Base-by-base conservation (phyloP, 2,888 invertebrate species). In the Lasioglossum marginatum region DNA sequence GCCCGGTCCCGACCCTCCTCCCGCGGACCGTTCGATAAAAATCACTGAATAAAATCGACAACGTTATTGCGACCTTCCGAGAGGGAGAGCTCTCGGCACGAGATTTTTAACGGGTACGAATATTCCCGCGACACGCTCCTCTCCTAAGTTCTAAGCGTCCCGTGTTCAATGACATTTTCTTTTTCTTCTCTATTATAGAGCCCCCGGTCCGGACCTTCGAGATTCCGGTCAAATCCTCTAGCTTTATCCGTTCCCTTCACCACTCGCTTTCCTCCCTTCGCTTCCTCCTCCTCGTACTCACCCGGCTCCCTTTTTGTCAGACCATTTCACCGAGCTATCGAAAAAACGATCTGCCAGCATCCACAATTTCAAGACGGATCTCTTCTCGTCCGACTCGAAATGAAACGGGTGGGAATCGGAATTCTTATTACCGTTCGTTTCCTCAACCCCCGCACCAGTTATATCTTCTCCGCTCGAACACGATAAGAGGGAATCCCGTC, bases 331-430 rank as follows among this genome's bases (percentile, higher is more conserved):
- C 76, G 68, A 77, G 77, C 83, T 81, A 76, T 81, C 78, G 87
- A 83, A 87, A 83, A 86, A 87, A 86, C 86, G 86, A 77, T 85
- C 85, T 68, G 78, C 85, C 81, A 76, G 76, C 81, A 79, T 85
- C 78, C 82, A 87, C 87, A 79, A 87, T 84, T 82, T 80, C 87
- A 77, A 82, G 85, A 87, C 75, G 82, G 72, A 87, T 87, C 87
- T 77, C 77, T 60, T 57, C 74, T 45, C 74, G 72, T 68, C 8
- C 71, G 79, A 81, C 83, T 83, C 77, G 76, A 73, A 83, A 78
- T 80, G 87, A 81, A 81, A 86, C 83, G 87, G 68, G 83, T 71
- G 68, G 78, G 71, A 84, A 81, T 87, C 87, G 84, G 87, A 87
- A 87, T 87, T 84, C 84, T 84, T 87, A 87, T 87, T 87, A 84